Base-by-base conservation (phyloP, 2,888 invertebrate species). In the Zaprionus bogoriensis region DNA sequence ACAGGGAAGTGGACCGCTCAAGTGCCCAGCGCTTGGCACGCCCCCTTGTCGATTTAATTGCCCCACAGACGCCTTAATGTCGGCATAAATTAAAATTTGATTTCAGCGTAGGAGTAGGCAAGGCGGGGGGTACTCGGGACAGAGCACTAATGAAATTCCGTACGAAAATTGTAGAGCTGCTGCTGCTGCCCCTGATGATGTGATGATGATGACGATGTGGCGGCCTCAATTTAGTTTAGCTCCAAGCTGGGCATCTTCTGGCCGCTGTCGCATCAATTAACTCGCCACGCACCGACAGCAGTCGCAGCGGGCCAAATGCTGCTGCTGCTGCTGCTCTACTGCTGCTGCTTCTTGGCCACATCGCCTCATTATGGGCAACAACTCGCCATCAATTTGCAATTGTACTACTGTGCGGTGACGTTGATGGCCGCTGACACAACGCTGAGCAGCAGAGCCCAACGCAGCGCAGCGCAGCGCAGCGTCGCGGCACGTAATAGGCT, bases 51-150 rank as follows among this genome's bases (percentile, higher is more conserved):
- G 61, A 59, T 67, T 80, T 80, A 80, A 80, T 77, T 80, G 80
- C 65, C 70, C 77, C 65, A 51, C 65, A 73, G 80, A 70, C 77
- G 77, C 74, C 74, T 80, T 70, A 80, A 70, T 80, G 80, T 80
- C 77, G 70, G 77, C 77, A 77, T 77, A 80, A 77, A 77, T 77
- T 80, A 77, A 77, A 77, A 77, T 77, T 77, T 77, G 77, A 77
- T 77, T 74, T 70, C 61, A 36, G 3, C 1, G 17, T 17, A 7
- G 32, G 17, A 36, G n/a, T n/a, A n/a, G n/a, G n/a, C n/a, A n/a
- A n/a, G n/a, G n/a, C n/a, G n/a, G n/a, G 1, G 32, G 32, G 17
- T 3, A 36, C 9, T 12, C 2, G 32, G 14, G 7, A 53, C 52
- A 55, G 51, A 58, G 45, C 19, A 51, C 69, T 79, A 76, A 77